Percentiles rank a stretch among this genome's conserved stretches.
Evolutionary conservation across 2,888 invertebrate genomes (phyloP).

Genomic region (Sturmia bella): DNA sequence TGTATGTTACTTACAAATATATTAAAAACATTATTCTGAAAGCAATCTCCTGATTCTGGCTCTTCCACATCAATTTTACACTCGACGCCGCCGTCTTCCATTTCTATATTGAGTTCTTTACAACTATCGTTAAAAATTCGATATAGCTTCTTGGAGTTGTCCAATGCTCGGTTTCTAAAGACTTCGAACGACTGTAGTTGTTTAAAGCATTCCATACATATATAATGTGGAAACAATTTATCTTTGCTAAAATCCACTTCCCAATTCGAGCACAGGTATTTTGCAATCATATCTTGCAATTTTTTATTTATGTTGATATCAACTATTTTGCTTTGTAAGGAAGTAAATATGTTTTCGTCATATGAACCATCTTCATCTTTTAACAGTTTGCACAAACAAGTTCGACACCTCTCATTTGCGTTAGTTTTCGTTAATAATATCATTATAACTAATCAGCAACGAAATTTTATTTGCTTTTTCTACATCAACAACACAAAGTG

Average conservation of each 20-base stretch:
- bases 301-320: slow-evolving; percentile 61
- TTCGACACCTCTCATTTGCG: slow-evolving; percentile 74
- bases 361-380: slow-evolving; percentile 39
- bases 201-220: slow-evolving; percentile 73
- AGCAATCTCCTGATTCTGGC: not conserved
- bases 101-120: slow-evolving; percentile 63
- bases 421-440: slow-evolving; percentile 71
- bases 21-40: slow-evolving; percentile 59
- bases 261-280: slow-evolving; percentile 65
- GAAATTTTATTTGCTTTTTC: too few relatives aligned
- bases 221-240: slow-evolving; percentile 71
- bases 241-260: slow-evolving; percentile 32
- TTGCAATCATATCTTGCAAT: slow-evolving; percentile 69
- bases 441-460: too few relatives aligned
- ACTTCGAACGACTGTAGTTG: slow-evolving; percentile 71
- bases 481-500: too few relatives aligned
- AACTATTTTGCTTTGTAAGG: slow-evolving; percentile 56
- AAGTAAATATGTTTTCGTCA: slow-evolving; percentile 14
- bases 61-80: slow-evolving; percentile 6
- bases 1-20: slow-evolving; percentile 59
- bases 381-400: slow-evolving; percentile 74
- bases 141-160: slow-evolving; percentile 72
- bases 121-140: slow-evolving; percentile 58
- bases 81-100: slow-evolving; percentile 72
- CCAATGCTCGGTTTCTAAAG: slow-evolving; percentile 73